Conservation (phyloP, 2,113 vertebrate genomes). For the Genyomyrus donnyi region DNA sequence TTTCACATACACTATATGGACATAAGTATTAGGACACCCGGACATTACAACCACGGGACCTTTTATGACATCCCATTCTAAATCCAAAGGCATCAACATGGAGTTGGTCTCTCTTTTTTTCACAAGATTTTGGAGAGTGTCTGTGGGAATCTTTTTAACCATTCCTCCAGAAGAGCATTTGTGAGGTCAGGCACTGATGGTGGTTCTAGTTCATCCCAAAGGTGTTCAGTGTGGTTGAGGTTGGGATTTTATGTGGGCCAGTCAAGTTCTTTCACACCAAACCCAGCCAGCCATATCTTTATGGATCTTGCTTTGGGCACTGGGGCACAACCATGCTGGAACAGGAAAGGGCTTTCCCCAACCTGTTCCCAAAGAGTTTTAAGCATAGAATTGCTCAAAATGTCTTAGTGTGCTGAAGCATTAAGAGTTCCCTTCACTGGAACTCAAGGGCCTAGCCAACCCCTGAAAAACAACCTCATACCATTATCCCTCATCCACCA, state of each 20-base stretch:
- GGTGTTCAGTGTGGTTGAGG: background rate
- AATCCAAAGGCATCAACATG: background rate
- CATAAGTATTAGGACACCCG: background rate
- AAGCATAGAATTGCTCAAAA: background rate
- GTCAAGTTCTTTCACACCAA: background rate
- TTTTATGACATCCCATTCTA: background rate
- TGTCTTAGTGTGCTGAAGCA: background rate
- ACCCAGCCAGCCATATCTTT: background rate
- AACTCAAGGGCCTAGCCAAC: background rate
- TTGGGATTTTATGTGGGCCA: background rate
- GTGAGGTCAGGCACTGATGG: background rate
- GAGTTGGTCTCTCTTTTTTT: background rate
- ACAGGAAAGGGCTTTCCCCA: too few species aligned
- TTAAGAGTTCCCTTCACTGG: background rate
- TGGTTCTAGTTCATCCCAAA: background rate
- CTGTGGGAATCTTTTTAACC: background rate
- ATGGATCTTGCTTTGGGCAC: background rate
- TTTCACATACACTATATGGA: background rate
- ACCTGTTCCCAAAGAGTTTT: background rate
- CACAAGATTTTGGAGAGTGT: background rate
- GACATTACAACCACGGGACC: background rate
- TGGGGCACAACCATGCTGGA: background rate
- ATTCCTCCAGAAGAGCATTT: background rate
- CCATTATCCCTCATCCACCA: background rate
- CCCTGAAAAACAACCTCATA: background rate